A percentile compares a stretch with the other conserved stretches of the same genome.
phyloP scores from a whole-genome alignment of 2,888 invertebrate species.

The Philonicus albiceps region DNA sequence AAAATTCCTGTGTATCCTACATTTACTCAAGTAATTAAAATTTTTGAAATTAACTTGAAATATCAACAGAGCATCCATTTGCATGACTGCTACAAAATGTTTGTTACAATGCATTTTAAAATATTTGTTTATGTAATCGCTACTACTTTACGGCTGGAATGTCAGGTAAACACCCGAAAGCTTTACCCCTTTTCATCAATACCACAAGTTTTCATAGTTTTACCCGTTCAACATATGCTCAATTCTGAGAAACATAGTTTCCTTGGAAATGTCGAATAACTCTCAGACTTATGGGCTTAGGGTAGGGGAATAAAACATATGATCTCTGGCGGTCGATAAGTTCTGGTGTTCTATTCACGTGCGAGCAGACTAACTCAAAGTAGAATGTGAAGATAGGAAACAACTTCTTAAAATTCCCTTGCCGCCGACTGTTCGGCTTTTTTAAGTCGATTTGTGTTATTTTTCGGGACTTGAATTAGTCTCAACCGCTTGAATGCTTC shows the following conservation, averaged over 20 bases:
- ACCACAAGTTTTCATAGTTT: not conserved
- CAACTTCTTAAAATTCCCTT: not conserved
- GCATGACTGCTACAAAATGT: not conserved
- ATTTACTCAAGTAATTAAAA: not conserved
- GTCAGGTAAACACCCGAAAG: not conserved
- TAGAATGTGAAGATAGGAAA: not conserved
- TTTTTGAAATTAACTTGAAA: not conserved
- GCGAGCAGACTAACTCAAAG: not conserved
- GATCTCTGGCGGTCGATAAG: not conserved
- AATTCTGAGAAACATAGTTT: not conserved
- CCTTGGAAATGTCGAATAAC: not conserved
- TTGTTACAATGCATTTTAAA: not conserved
- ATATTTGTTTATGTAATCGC: not conserved
- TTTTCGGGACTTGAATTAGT: not conserved
- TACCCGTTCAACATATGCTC: not conserved
- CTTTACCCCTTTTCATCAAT: not conserved
- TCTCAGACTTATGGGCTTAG: not conserved
- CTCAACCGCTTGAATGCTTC: not conserved
- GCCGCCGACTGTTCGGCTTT: not conserved
- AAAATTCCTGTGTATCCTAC: not conserved
- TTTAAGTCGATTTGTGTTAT: slow-evolving; percentile 4
- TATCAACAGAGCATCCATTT: not conserved
- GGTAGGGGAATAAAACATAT: not conserved
- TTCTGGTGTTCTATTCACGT: not conserved
- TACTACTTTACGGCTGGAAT: not conserved